Conservation (phyloP, 2,797 vertebrate genomes). For the Mus caroli region DNA sequence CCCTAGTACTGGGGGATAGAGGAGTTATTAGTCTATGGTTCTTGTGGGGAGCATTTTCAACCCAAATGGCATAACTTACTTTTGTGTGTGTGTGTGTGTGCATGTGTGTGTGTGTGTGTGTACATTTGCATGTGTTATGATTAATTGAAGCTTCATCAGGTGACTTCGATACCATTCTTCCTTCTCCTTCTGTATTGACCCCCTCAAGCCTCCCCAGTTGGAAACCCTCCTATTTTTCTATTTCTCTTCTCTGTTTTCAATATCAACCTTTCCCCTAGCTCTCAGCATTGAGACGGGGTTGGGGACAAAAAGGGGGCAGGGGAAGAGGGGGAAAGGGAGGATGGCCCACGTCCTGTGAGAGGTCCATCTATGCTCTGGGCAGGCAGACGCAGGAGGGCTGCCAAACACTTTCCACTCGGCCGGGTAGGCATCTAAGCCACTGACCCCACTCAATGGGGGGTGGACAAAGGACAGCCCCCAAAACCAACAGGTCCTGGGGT, state of each 20-base stretch:
- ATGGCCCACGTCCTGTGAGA: too few species aligned
- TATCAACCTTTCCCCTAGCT: neutral
- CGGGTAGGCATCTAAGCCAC: too few species aligned
- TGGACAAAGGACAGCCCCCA: too few species aligned
- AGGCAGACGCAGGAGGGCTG: too few species aligned
- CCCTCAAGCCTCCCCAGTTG: neutral
- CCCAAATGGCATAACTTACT: neutral
- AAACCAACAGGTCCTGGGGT: too few species aligned
- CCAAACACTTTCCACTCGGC: too few species aligned
- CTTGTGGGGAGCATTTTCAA: neutral
- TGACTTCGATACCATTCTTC: neutral
- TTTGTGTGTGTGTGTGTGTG: neutral
- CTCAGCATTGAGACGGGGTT: neutral
- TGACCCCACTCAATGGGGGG: too few species aligned
- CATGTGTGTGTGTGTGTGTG: neutral
- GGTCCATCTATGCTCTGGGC: too few species aligned
- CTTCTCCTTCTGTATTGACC: neutral
- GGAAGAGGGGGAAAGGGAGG: too few species aligned
- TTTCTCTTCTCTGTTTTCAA: neutral
- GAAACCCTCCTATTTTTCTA: neutral
- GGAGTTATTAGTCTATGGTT: neutral
- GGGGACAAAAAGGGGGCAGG: too few species aligned
- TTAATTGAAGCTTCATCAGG: neutral
- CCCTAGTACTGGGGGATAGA: neutral
- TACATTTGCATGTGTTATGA: neutral